A percentile compares a stretch with the other conserved stretches of the same genome.
Evolutionary conservation across 2,888 invertebrate genomes (phyloP).

Genomic region (Spodoptera littoralis): DNA sequence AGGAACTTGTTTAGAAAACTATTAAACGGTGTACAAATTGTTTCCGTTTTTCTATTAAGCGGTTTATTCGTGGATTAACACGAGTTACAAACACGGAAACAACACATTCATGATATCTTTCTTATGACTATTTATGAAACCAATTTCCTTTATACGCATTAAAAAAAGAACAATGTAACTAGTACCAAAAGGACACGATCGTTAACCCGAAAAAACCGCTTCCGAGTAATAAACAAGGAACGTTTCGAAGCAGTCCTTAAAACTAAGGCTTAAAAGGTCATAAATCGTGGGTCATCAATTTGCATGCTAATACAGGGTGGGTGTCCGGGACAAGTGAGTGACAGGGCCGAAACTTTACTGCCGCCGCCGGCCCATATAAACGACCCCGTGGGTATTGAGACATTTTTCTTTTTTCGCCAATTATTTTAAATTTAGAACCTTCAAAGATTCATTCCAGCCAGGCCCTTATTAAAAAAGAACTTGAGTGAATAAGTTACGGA

Average conservation of each 20-base stretch:
- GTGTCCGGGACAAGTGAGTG: conserved; percentile 80
- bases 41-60: conserved; percentile 2
- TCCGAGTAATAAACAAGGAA: conserved; percentile 25
- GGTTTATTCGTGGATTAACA: not conserved
- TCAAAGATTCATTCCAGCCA: conserved; percentile 62
- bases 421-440: conserved; percentile 74
- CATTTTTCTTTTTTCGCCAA: conserved; percentile 77
- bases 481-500: conserved; percentile 63
- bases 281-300: conserved; percentile 80
- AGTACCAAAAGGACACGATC: conserved; percentile 3
- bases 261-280: conserved; percentile 50
- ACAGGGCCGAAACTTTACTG: conserved; percentile 74
- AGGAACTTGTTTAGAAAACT: conserved; percentile 16
- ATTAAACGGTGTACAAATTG: conserved; percentile 15
- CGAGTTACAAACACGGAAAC: too few relatives aligned
- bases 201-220: conserved; percentile 17
- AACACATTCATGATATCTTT: not conserved
- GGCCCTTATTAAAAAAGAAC: conserved; percentile 65
- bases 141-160: not conserved
- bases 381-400: conserved; percentile 75
- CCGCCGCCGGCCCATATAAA: conserved; percentile 68
- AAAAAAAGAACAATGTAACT: conserved; percentile 6
- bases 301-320: conserved; percentile 78
- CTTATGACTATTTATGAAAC: not conserved
- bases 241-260: conserved; percentile 13